A percentile compares a stretch with the other conserved stretches of the same genome.
phyloP scores from a whole-genome alignment of 2,113 vertebrate species.

The Gnathonemus echidnorhynchus region DNA sequence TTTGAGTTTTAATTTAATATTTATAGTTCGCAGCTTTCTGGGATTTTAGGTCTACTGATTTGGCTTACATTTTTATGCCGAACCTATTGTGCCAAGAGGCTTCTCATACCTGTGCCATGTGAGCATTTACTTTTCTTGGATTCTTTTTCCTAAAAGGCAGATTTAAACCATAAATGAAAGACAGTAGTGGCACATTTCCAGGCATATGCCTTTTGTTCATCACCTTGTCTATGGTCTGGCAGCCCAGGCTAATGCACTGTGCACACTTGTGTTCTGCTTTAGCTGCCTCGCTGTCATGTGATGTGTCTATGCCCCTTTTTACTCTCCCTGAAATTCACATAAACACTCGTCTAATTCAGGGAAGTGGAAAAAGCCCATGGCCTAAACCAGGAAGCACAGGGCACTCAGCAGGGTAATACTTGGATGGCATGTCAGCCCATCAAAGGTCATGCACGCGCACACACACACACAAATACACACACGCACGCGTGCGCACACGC shows the following conservation, averaged over 20 bases:
- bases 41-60: neutral
- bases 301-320: neutral
- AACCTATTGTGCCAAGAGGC: neutral
- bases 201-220: neutral
- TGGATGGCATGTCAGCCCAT: neutral
- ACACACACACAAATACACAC: neutral
- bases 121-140: neutral
- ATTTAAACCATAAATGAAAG: neutral
- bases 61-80: neutral
- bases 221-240: neutral
- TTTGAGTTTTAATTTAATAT: neutral
- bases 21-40: neutral
- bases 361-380: neutral
- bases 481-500: neutral
- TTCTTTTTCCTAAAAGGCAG: neutral
- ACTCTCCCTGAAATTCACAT: neutral
- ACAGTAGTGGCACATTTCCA: neutral
- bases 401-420: neutral
- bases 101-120: neutral
- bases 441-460: constrained; percentile 31
- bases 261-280: neutral
- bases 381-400: neutral
- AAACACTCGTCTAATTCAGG: neutral
- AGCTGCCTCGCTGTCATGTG: neutral
- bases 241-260: neutral